These are phyloP conservation scores for Caenorhabditis sp. DNA, from an alignment of 2,888 invertebrate genomes.

Conservation along the genomic window DNA sequence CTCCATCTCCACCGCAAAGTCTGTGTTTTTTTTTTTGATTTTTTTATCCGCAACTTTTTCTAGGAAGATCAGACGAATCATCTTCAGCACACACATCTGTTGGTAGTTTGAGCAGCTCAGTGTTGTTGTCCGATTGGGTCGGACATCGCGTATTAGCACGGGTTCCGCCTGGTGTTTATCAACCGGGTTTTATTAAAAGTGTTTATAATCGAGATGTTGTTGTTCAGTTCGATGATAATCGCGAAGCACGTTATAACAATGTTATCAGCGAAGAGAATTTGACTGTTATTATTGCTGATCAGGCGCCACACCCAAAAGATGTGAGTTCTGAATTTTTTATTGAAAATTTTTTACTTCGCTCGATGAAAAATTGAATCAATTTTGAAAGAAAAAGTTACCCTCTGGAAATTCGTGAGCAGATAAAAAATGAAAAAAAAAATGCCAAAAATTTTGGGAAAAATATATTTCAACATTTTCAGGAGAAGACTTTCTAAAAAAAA, in stretches of 20 bases:
- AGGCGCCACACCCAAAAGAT: slow-evolving; percentile 47
- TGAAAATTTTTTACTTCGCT: not conserved
- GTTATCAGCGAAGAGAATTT: slow-evolving; percentile 33
- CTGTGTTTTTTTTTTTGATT: not conserved
- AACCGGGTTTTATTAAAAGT: slow-evolving; percentile 45
- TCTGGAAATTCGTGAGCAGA: too few relatives aligned
- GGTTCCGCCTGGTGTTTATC: slow-evolving; percentile 46
- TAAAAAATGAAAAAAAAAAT: too few relatives aligned
- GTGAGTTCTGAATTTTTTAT: slow-evolving; percentile 8
- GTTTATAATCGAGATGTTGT: slow-evolving; percentile 41
- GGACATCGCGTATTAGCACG: slow-evolving; percentile 56
- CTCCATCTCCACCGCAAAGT: slow-evolving; percentile 17
- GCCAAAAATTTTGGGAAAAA: too few relatives aligned
- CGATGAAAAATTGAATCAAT: too few relatives aligned
- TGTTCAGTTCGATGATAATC: slow-evolving; percentile 53
- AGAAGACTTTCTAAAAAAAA: too few relatives aligned
- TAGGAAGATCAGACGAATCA: slow-evolving; percentile 6
- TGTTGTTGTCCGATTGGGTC: slow-evolving; percentile 53
- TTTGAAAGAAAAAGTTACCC: too few relatives aligned
- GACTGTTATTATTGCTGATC: slow-evolving; percentile 53
- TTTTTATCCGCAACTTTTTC: too few relatives aligned
- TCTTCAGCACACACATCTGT: not conserved
- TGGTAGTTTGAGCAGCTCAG: not conserved
- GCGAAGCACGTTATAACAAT: slow-evolving; percentile 42
- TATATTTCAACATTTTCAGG: too few relatives aligned